A percentile compares a stretch with the other conserved stretches of the same genome.
Conservation (phyloP, 2,888 invertebrate species). For the Mesorhabditis spiculigera region DNA sequence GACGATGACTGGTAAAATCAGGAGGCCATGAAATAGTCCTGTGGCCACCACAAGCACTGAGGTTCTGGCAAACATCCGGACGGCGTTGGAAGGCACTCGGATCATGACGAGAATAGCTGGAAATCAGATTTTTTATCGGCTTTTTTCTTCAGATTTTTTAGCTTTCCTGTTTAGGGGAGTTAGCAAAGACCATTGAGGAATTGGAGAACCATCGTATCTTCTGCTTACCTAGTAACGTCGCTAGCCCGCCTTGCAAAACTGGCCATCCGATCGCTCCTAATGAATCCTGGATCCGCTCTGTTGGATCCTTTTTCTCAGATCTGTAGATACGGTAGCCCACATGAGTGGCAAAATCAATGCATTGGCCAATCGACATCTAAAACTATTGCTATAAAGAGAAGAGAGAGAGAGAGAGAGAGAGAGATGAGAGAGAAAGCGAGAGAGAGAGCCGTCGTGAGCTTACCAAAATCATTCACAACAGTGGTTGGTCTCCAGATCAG, state of each 20-base stretch:
- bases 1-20: slow-evolving; percentile 54
- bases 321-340: slow-evolving; percentile 55
- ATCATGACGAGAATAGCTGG: slow-evolving; percentile 47
- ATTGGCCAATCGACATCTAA: slow-evolving; percentile 57
- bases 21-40: slow-evolving; percentile 54
- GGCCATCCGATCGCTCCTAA: slow-evolving; percentile 58
- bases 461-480: slow-evolving; percentile 57
- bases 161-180: neutral
- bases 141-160: neutral
- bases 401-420: too few species aligned
- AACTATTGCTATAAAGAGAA: neutral
- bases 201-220: slow-evolving; percentile 20
- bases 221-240: slow-evolving; percentile 42
- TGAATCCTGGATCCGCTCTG: slow-evolving; percentile 44
- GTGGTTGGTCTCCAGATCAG: slow-evolving; percentile 57
- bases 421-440: neutral
- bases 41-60: slow-evolving; percentile 53
- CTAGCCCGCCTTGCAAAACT: slow-evolving; percentile 55
- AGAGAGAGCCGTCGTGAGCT: neutral
- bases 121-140: neutral
- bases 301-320: slow-evolving; percentile 29
- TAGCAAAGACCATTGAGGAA: slow-evolving; percentile 6
- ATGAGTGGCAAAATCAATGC: slow-evolving; percentile 57
- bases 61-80: slow-evolving; percentile 56
- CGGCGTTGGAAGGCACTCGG: slow-evolving; percentile 54